Conservation (phyloP, 2,888 invertebrate species). For the Cataglyphis altisquamis region DNA sequence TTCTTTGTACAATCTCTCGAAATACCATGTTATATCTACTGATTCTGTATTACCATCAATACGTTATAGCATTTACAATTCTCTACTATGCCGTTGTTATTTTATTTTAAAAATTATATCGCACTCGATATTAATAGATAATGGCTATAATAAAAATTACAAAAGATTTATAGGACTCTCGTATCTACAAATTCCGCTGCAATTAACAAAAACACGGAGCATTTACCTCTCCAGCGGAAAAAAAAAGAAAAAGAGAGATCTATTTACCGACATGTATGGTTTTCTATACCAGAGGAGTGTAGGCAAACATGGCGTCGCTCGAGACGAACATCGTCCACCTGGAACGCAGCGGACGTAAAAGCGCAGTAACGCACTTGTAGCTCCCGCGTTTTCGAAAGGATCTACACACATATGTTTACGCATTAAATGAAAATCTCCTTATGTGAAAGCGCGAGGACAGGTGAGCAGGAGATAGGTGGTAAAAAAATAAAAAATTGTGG, state of each 20-base stretch:
- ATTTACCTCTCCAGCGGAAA: background rate
- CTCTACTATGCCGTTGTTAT: too few species aligned
- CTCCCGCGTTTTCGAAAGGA: slow-evolving; percentile 50
- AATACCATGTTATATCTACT: too few species aligned
- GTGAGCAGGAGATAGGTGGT: slow-evolving; percentile 66
- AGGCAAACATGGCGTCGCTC: slow-evolving; percentile 78
- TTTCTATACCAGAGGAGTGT: background rate
- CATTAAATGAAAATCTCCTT: slow-evolving; percentile 67
- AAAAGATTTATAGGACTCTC: background rate
- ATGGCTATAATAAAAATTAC: too few species aligned
- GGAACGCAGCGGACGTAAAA: slow-evolving; percentile 71
- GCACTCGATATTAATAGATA: too few species aligned
- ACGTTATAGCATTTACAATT: too few species aligned
- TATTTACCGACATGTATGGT: background rate
- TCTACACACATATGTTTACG: slow-evolving; percentile 65
- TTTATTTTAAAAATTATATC: too few species aligned
- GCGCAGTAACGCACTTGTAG: slow-evolving; percentile 16
- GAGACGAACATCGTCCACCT: slow-evolving; percentile 76
- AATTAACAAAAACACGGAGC: background rate
- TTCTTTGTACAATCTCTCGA: too few species aligned
- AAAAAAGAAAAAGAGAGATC: background rate
- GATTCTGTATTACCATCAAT: too few species aligned
- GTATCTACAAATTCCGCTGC: background rate
- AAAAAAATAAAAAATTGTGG: slow-evolving; percentile 1
- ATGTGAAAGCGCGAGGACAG: slow-evolving; percentile 67